A percentile compares a stretch with the other conserved stretches of the same genome.
phyloP scores from a whole-genome alignment of 2,113 vertebrate genomes.

The Nothoprocta pentlandii region DNA sequence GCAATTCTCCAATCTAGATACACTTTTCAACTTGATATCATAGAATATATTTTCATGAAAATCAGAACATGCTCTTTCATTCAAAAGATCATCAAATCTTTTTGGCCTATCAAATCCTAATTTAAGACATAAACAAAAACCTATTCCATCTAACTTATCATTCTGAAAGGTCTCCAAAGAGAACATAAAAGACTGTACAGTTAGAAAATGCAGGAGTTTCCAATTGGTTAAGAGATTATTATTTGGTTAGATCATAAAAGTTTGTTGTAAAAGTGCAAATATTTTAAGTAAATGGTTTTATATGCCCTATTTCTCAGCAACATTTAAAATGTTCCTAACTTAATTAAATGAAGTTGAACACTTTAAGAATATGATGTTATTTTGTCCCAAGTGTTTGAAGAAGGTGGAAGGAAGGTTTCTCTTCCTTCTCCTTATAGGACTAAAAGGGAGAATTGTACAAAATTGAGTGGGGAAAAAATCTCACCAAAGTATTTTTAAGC shows the following conservation, averaged over 20 bases:
- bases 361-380: neutral
- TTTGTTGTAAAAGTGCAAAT: neutral
- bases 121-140: neutral
- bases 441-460: neutral
- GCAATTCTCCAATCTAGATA: neutral
- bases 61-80: neutral
- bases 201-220: neutral
- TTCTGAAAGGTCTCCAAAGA: neutral
- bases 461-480: neutral
- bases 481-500: neutral
- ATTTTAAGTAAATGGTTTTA: neutral
- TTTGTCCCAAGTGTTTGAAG: neutral
- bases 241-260: too few species aligned
- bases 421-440: neutral
- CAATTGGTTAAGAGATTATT: too few species aligned
- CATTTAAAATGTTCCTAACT: neutral
- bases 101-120: neutral
- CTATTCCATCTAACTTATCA: neutral
- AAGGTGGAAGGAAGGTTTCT: neutral
- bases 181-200: neutral
- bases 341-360: neutral
- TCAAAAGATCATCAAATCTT: neutral
- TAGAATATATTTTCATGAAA: neutral
- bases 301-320: neutral
- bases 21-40: neutral